Conservation (phyloP, 2,888 invertebrate genomes). For the Hydroisotoma schaefferi region DNA sequence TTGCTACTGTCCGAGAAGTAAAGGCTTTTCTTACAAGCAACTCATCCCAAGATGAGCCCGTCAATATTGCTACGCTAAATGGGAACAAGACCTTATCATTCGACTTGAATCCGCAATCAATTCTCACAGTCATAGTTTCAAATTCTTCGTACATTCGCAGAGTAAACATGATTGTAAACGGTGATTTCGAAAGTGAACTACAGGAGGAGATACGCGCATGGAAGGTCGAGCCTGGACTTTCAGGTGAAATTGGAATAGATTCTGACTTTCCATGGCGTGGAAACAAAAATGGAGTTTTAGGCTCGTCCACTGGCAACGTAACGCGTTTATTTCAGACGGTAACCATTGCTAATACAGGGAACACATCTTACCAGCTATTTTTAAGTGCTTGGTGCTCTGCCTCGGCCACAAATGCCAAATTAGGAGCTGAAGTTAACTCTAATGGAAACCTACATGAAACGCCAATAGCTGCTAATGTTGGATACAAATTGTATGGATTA, state of each 20-base stretch:
- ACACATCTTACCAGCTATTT: conserved; percentile 16
- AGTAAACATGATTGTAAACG: conserved; percentile 34
- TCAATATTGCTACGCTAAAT: background rate
- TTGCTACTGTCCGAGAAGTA: conserved; percentile 5
- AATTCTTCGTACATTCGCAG: background rate
- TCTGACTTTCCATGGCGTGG: conserved; percentile 27
- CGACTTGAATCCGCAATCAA: conserved; percentile 29
- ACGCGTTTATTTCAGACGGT: conserved; percentile 5
- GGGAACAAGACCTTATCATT: conserved; percentile 8
- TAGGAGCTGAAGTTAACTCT: conserved; percentile 6
- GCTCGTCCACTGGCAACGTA: background rate
- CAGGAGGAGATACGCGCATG: background rate
- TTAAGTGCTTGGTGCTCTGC: conserved; percentile 35
- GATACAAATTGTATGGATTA: conserved; percentile 22
- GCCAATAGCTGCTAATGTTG: background rate
- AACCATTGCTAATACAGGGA: background rate
- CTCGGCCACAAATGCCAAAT: conserved; percentile 13
- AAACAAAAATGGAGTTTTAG: conserved; percentile 19
- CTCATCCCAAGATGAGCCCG: too few species aligned
- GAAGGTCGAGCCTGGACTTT: background rate
- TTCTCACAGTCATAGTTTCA: conserved; percentile 36
- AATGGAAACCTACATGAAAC: background rate
- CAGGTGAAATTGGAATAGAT: background rate
- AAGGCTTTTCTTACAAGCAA: conserved; percentile 19
- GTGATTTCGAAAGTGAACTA: conserved; percentile 33